Evolutionary conservation across 2,888 invertebrate genomes (phyloP).

Genomic region (Cloeon dipterum): DNA sequence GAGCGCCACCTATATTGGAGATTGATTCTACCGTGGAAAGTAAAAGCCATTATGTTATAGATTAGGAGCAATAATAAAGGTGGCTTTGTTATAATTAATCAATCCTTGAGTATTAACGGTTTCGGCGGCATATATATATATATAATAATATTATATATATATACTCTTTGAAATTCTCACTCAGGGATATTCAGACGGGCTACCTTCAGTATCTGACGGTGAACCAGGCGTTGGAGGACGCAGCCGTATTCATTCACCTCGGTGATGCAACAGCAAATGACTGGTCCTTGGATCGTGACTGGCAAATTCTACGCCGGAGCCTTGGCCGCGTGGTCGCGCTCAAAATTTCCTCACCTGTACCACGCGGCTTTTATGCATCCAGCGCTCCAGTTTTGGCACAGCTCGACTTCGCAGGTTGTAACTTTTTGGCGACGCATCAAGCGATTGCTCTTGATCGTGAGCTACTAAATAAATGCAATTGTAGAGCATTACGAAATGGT

Average conservation of each 20-base stretch:
- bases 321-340: slow-evolving; percentile 22
- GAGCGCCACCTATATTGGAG: too few species aligned
- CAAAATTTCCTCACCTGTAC: slow-evolving; percentile 22
- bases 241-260: slow-evolving; percentile 19
- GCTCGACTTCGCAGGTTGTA: slow-evolving; percentile 20
- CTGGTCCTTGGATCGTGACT: slow-evolving; percentile 22
- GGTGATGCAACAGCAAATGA: slow-evolving; percentile 10
- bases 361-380: slow-evolving; percentile 21
- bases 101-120: too few species aligned
- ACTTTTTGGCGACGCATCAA: too few species aligned
- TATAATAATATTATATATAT: too few species aligned
- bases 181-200: slow-evolving; percentile 17
- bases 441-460: too few species aligned
- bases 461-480: too few species aligned
- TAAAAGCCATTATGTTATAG: too few species aligned
- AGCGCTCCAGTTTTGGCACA: slow-evolving; percentile 22
- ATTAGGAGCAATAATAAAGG: too few species aligned
- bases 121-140: too few species aligned
- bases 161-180: too few species aligned
- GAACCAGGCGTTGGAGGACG: slow-evolving; percentile 23
- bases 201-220: slow-evolving; percentile 20
- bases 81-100: too few species aligned
- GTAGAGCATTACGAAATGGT: background rate
- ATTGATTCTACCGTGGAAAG: too few species aligned
- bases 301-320: slow-evolving; percentile 25